Evolutionary conservation across 2,888 invertebrate species (phyloP), one percentile per base, ranked within the genome.

Genomic region (Hemaris fuciformis): DNA sequence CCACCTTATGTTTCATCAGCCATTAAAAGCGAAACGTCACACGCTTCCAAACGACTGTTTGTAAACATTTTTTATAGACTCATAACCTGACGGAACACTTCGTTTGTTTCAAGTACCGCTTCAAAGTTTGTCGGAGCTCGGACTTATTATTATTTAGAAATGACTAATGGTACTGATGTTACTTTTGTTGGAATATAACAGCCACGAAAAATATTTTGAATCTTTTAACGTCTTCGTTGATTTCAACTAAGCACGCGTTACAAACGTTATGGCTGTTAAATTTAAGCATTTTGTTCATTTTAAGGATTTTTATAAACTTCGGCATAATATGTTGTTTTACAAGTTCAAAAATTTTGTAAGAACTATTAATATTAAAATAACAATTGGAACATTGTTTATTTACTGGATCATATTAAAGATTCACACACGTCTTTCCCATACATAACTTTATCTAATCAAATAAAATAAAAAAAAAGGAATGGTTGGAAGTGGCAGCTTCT

Each of bases 81-180:
- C 59, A 38, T 46, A 46, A 46, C 59, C 46, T 59, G 46, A 43
- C n/a, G n/a, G n/a, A 59, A 38, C 22, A 59, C 34, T 59, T 59
- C 23, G 15, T 10, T 4, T n/a, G 15, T 10, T 4, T n/a, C 41
- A 38, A 59, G 59, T 46, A 38, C 46, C 46, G 22, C 59, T 34
- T 59, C 4, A 59, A 59, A 31, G 7, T 59, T 59, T 15, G 27
- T 0, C 31, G 4, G 3, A n/a, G 5, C 23, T 15, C 5, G 10
- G 10, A 31, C 31, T 59, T 46, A 34, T 59, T 45, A 45, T 45
- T 34, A 59, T 34, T 20, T 45, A 10, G 20, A 22, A 18, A 46
- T 38, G 20, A 46, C 10, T 59, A 46, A 59, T 15, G 15, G 46
- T 31, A 22, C 22, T 42, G n/a, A 15, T 18, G 3, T 43, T 43